Evolutionary conservation across 2,113 vertebrate genomes (phyloP), one percentile per base, ranked within the genome.

Genomic region (Argyrosomus japonicus): DNA sequence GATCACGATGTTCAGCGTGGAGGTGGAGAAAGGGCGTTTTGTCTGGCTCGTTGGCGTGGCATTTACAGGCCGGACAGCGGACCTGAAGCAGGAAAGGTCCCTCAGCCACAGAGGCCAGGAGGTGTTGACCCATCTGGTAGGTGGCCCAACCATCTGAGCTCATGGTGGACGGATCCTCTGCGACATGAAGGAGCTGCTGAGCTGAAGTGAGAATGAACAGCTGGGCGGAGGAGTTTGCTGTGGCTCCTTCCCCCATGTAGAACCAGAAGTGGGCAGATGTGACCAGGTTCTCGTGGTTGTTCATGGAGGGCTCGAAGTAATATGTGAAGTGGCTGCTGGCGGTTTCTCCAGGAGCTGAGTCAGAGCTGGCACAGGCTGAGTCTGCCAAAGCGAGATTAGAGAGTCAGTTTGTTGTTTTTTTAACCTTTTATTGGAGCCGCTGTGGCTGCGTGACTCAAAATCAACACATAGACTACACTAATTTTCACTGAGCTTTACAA

Each of bases 221-320:
- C 0, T 84, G 75, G 8, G 85, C 58, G 0, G 90, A 88, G 6
- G 64, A 77, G 73, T 90, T 88, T 8, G 15, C 51, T 1, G 45
- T 32, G 45, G 0, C 74, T 13, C 47, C 88, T 13, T 91, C 75
- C 0, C 96, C 96, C 0, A 94, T 96, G 70, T 96, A 96, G 92
- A 99, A 97, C 97, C 98, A 99, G 88, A 99, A 95, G 85, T 96
- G 93, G 54, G 95, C 96, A 0, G 96, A 97, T 0, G 95, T 96
- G 91, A 97, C 92, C 2, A 63, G 19, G 0, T 91, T 92, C 58
- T 92, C 94, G 50, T 91, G 92, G 10, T 54, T 90, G 85, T 96
- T 93, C 0, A 89, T 50, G 0, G 97, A 98, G 0, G 96, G 96
- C 85, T 95, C 96, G 92, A 99, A 99, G 71, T 96, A 81, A 25